Conservation (phyloP, 2,797 vertebrate species). For the Lacerta viridis region DNA sequence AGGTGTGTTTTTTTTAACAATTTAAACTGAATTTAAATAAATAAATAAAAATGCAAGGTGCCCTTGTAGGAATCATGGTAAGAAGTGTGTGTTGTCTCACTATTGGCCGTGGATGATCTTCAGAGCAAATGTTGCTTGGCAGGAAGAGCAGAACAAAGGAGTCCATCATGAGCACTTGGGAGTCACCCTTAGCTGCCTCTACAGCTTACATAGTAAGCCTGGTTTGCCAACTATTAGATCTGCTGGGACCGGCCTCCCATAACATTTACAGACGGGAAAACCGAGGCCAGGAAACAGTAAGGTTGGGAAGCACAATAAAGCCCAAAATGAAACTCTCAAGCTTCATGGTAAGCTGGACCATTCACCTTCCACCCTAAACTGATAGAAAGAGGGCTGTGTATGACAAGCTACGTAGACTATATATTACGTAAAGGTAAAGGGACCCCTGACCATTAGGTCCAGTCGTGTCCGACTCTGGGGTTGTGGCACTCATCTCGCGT, state of each 20-base stretch:
- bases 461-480: too few relatives aligned
- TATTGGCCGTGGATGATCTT: too few relatives aligned
- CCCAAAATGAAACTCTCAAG: not conserved
- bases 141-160: too few relatives aligned
- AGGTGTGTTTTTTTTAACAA: too few relatives aligned
- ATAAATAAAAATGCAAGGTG: not conserved
- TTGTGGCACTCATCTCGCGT: too few relatives aligned
- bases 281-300: constrained; percentile 6
- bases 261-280: not conserved
- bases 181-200: too few relatives aligned
- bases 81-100: not conserved
- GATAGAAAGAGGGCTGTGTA: not conserved
- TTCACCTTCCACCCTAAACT: not conserved
- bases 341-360: not conserved
- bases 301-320: not conserved
- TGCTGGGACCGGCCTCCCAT: not conserved
- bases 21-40: too few relatives aligned
- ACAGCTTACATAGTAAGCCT: not conserved
- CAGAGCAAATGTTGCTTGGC: not conserved
- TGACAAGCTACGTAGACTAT: not conserved
- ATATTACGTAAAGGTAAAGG: too few relatives aligned
- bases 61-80: not conserved
- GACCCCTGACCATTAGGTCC: too few relatives aligned
- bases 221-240: not conserved
- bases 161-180: not conserved